Conservation (phyloP, 2,113 vertebrate genomes). For the Neodon shergylaensis region DNA sequence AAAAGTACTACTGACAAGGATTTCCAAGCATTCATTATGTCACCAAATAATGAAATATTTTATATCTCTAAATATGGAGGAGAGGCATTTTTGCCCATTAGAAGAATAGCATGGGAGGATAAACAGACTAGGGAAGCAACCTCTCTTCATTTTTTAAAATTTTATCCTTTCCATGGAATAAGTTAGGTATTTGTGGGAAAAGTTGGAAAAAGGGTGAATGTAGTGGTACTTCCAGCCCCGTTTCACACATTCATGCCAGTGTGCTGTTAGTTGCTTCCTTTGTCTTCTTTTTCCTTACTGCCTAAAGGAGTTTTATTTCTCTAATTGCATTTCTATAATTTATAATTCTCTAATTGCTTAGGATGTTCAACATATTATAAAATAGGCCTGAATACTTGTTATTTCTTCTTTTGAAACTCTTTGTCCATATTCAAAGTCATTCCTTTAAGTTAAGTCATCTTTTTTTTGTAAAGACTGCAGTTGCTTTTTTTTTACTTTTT, state of each 20-base stretch:
- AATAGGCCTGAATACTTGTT: background rate
- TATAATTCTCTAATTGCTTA: background rate
- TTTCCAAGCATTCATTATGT: background rate
- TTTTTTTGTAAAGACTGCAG: background rate
- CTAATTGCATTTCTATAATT: background rate
- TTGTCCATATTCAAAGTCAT: background rate
- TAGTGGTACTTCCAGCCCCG: fast-evolving
- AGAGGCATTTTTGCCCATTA: background rate
- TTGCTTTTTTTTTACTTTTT: background rate
- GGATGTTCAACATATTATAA: background rate
- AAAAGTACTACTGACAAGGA: background rate
- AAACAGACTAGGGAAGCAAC: background rate
- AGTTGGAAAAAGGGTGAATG: background rate
- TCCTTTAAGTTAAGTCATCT: background rate
- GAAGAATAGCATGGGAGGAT: background rate
- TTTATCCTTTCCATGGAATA: too few relatives aligned
- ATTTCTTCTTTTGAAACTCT: background rate
- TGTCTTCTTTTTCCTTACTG: background rate
- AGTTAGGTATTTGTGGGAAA: background rate
- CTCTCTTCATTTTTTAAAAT: background rate
- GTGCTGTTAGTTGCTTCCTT: background rate
- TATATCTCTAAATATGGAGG: background rate
- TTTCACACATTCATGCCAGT: background rate
- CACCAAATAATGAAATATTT: background rate
- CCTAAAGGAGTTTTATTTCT: too few relatives aligned